Evolutionary conservation across 1,140 invertebrate genomes (phyloP).

Genomic region (Ostrea edulis): DNA sequence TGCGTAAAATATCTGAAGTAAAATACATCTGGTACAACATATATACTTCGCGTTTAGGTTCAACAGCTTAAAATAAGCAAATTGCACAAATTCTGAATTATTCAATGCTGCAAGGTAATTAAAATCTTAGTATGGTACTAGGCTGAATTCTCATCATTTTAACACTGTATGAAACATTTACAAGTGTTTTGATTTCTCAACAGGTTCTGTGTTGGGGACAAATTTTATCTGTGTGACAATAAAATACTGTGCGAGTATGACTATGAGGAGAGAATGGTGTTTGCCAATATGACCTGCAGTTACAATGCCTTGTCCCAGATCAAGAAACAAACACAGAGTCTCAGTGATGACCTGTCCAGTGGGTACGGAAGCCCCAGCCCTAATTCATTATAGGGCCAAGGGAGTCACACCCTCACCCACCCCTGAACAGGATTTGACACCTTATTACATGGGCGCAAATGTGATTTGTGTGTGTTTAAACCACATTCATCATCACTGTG

Average conservation of each 20-base stretch:
- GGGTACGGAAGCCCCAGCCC: constrained; percentile 80
- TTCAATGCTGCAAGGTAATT: no score
- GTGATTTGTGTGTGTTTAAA: neutral
- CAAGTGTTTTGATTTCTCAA: constrained; percentile 51
- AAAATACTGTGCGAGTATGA: constrained; percentile 96
- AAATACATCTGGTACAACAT: no score
- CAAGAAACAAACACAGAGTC: constrained; percentile 88
- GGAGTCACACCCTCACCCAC: neutral
- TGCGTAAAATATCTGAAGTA: no score
- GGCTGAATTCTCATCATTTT: no score
- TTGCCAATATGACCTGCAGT: constrained; percentile 94
- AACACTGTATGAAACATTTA: no score
- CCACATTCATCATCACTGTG: neutral
- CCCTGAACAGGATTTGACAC: constrained; percentile 7
- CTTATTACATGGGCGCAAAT: neutral
- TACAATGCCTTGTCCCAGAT: constrained; percentile 91
- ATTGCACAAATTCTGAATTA: no score
- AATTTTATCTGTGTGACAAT: constrained; percentile 95
- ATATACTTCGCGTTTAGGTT: no score
- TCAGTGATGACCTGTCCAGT: constrained; percentile 80
- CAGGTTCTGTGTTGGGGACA: constrained; percentile 96
- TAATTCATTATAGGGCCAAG: constrained; percentile 69
- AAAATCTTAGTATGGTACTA: no score
- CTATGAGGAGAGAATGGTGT: constrained; percentile 93
- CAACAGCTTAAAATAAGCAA: no score